Evolutionary conservation across 92 coral and sea anemone species (phyloP).

Genomic region (Hydrozoanthus gracilis): DNA sequence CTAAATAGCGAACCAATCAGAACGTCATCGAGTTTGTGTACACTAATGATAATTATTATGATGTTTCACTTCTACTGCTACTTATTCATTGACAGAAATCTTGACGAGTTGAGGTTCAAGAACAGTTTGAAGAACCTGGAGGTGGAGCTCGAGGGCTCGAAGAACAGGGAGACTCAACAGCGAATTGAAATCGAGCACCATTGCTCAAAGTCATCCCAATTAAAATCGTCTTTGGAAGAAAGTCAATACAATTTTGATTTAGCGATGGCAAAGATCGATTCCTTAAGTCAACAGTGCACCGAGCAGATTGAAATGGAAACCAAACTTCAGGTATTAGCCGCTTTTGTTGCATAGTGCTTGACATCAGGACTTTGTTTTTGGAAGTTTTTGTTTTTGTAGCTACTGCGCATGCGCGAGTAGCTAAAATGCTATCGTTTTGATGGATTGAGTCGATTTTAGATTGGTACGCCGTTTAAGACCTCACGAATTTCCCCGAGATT

Average conservation of each 20-base stretch:
- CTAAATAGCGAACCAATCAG: no score
- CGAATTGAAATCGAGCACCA: constrained; percentile 53
- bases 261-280: constrained; percentile 55
- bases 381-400: no score
- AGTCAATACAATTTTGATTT: constrained; percentile 60
- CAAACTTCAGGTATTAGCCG: constrained; percentile 55
- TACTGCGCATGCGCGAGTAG: no score
- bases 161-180: constrained; percentile 50
- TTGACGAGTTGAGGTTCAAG: constrained; percentile 44
- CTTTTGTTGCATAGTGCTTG: background rate
- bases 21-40: no score
- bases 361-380: no score
- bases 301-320: constrained; percentile 64
- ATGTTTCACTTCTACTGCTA: background rate
- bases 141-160: constrained; percentile 59
- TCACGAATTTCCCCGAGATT: no score
- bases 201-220: constrained; percentile 46
- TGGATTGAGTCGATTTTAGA: no score
- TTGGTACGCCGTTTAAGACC: no score
- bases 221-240: constrained; percentile 58
- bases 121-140: constrained; percentile 43
- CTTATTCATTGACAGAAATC: constrained; percentile 38
- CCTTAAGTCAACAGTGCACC: constrained; percentile 65
- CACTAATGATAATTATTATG: no score
- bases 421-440: no score